Evolutionary conservation across 2,888 invertebrate genomes (phyloP).

Genomic region (Pinctada fucata): DNA sequence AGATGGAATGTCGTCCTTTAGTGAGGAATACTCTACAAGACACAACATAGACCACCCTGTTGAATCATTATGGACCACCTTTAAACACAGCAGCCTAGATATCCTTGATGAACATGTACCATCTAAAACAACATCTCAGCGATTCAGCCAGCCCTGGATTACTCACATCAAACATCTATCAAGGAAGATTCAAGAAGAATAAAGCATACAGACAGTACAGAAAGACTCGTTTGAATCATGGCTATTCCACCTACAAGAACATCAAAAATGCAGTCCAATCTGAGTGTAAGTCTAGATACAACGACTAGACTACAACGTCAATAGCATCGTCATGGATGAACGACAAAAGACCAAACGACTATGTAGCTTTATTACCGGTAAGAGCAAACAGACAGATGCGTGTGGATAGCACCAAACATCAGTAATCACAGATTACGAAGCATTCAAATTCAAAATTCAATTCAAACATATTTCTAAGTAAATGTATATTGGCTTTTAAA

Average conservation of each 20-base stretch:
- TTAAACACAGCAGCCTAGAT: neutral
- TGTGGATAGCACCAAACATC: neutral
- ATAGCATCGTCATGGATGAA: constrained; percentile 4
- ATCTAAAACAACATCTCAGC: constrained; percentile 1
- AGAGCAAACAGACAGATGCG: neutral
- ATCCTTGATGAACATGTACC: constrained; percentile 2
- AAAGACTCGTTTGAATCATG: neutral
- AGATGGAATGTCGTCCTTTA: neutral
- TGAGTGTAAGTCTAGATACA: neutral
- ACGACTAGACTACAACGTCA: neutral
- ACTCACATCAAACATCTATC: neutral
- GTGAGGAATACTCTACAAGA: neutral
- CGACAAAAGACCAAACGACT: neutral
- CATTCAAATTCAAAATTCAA: too few relatives aligned
- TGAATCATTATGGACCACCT: neutral
- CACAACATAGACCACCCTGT: neutral
- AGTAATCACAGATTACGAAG: too few relatives aligned
- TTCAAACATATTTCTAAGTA: too few relatives aligned
- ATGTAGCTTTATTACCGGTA: neutral
- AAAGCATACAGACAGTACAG: neutral
- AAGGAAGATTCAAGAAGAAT: neutral
- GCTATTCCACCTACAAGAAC: neutral
- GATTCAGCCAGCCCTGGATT: constrained; percentile 13
- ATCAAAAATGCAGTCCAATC: neutral
- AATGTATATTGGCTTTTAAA: too few relatives aligned